Evolutionary conservation across 2,888 invertebrate species (phyloP).

Genomic region (Torymus auratus): DNA sequence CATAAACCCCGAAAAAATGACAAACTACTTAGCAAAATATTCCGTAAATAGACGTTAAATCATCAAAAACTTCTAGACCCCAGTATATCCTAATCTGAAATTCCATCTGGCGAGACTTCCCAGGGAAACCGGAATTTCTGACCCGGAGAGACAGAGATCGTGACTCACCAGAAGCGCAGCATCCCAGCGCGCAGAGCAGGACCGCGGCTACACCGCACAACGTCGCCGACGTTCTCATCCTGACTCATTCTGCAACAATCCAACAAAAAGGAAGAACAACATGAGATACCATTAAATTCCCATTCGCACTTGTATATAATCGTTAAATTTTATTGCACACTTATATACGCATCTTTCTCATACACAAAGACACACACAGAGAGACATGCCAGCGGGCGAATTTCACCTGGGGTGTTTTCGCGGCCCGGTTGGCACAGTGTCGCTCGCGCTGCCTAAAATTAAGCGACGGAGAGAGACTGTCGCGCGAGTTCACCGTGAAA

Average conservation of each 20-base stretch:
- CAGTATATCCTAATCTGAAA: too few relatives aligned
- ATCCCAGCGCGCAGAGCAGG: slow-evolving; percentile 66
- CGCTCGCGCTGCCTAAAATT: slow-evolving; percentile 43
- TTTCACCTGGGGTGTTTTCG: background rate
- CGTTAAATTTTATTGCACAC: too few relatives aligned
- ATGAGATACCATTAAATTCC: background rate
- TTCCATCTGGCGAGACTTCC: too few relatives aligned
- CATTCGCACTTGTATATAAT: too few relatives aligned
- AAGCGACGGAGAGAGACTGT: slow-evolving; percentile 36
- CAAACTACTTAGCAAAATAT: too few relatives aligned
- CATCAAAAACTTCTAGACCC: too few relatives aligned
- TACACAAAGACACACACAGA: too few relatives aligned
- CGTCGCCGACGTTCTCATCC: slow-evolving; percentile 72
- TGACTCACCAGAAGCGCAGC: slow-evolving; percentile 68
- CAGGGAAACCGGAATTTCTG: too few relatives aligned
- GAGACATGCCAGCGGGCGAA: too few relatives aligned
- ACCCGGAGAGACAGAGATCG: too few relatives aligned
- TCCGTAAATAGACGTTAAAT: too few relatives aligned
- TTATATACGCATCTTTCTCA: background rate
- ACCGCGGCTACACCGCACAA: slow-evolving; percentile 68
- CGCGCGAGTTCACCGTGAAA: slow-evolving; percentile 71
- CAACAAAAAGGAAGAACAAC: slow-evolving; percentile 59
- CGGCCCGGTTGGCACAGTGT: background rate
- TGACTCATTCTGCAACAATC: slow-evolving; percentile 75
- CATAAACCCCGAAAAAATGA: too few relatives aligned